These are phyloP conservation scores for Volucella inflata DNA, from an alignment of 2,888 invertebrate species.

Conservation along the genomic window DNA sequence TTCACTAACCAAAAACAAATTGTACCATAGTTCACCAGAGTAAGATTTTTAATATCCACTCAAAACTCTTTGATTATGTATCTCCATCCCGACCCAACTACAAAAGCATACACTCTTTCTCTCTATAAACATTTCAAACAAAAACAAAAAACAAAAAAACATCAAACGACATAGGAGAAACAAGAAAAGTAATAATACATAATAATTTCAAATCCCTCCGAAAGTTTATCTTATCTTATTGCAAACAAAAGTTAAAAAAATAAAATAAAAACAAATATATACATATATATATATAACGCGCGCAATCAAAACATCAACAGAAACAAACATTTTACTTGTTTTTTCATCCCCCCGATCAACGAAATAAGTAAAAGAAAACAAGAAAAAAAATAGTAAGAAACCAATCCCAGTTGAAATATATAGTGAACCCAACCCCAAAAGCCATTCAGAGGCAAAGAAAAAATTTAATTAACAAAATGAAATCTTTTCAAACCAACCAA, in stretches of 20 bases:
- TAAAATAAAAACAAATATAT: conserved; percentile 2
- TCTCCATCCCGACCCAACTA: conserved; percentile 70
- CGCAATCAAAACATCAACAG: conserved; percentile 69
- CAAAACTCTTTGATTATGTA: conserved; percentile 67
- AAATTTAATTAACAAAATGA: conserved; percentile 62
- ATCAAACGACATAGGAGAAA: conserved; percentile 68
- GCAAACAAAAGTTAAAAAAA: conserved; percentile 49
- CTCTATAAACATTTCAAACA: conserved; percentile 14
- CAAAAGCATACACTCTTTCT: conserved; percentile 50
- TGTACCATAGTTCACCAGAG: conserved; percentile 90
- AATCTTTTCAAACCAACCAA: conserved; percentile 63
- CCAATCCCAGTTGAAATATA: conserved; percentile 63
- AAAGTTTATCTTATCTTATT: conserved; percentile 76
- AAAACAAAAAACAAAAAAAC: conserved; percentile 46
- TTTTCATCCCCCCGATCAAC: conserved; percentile 71
- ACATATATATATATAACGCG: conserved; percentile 49
- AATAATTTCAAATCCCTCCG: conserved; percentile 77
- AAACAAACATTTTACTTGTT: conserved; percentile 66
- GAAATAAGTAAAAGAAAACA: conserved; percentile 56
- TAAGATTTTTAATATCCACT: conserved; percentile 77
- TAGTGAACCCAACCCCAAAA: conserved; percentile 53
- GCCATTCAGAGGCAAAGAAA: conserved; percentile 75
- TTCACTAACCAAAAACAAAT: conserved; percentile 94
- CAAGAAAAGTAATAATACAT: neutral
- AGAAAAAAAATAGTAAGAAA: conserved; percentile 6